Base-by-base conservation (phyloP, 2,113 vertebrate genomes). In the Neotoma lepida region DNA sequence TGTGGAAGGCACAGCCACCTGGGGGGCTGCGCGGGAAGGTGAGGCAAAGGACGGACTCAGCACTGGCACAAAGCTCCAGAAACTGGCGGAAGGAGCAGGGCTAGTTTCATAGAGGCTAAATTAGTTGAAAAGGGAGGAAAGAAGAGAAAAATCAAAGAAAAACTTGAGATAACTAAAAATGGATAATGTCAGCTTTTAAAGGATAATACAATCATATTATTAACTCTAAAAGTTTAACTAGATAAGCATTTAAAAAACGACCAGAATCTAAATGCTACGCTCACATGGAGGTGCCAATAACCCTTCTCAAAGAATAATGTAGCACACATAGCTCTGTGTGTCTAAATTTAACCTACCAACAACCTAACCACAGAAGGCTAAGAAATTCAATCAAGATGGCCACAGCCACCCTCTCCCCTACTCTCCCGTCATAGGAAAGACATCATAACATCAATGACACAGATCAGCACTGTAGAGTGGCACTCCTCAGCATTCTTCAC, bases 71-170 rank as follows among this genome's bases (percentile, higher is more conserved):
- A 77, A 97, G 96, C 97, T 97, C 97, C 98, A 97, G 96, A 97
- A 92, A 96, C 94, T 91, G 94, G 97, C 46, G 86, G 82, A 97
- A 98, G 98, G 97, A 97, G 98, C 98, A 95, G 99, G 99, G 98
- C 99, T 99, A 98, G 98, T 98, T 96, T 99, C 99, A 98, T 99
- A 99, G 97, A 99, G 99, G 99, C 99, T 99, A 98, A 97, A 98
- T 97, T 98, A 97, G 98, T 98, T 90, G 99, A 97, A 97, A 96
- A 97, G 33, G 94, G 97, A 96, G 92, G 96, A 96, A 94, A 97
- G 88, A 93, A 97, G 91, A 96, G 90, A 92, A 97, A 78, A 91
- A 84, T n/a, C 49, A 89, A 92, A 96, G 94, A 81, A 95, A 94
- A 91, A 93, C 51, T 93, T 95, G 82, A 94, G 84, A 84, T 39